Percentiles rank a stretch among this genome's conserved stretches.
These are phyloP conservation scores for Brachionus sp. DNA, from an alignment of 1,140 invertebrate species.

Conservation along the genomic window DNA sequence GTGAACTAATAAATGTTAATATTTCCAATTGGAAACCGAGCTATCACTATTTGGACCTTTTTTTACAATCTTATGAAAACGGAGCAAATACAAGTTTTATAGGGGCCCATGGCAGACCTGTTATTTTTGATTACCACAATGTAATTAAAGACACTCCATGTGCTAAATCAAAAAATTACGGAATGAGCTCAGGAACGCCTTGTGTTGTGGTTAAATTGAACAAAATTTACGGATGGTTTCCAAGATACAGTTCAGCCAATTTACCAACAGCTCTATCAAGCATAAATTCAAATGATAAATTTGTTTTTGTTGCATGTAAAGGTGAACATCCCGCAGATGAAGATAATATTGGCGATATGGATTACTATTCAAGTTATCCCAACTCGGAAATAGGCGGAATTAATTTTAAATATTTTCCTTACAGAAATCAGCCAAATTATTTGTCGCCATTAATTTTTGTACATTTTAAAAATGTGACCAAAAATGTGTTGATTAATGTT, in stretches of 20 bases:
- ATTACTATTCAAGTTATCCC: conserved; percentile 45
- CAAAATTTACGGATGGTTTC: conserved; percentile 50
- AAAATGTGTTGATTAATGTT: conserved; percentile 33
- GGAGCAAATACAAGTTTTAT: conserved; percentile 7
- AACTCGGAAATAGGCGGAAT: conserved; percentile 45
- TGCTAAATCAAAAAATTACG: conserved; percentile 51
- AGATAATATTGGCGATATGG: conserved; percentile 46
- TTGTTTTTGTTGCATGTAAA: conserved; percentile 45
- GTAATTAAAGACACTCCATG: conserved; percentile 16
- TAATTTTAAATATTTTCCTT: conserved; percentile 47
- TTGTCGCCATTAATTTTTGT: conserved; percentile 47
- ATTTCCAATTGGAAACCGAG: conserved; percentile 3
- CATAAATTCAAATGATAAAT: conserved; percentile 9
- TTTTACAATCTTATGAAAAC: conserved; percentile 38
- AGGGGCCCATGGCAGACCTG: conserved; percentile 48
- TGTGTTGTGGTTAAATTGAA: conserved; percentile 57
- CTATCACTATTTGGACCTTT: conserved; percentile 26
- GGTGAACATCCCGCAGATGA: conserved; percentile 47
- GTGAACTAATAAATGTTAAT: neutral
- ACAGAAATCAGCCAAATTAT: conserved; percentile 48
- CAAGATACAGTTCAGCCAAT: neutral
- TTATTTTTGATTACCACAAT: conserved; percentile 37
- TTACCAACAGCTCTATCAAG: neutral
- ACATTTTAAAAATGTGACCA: conserved; percentile 45
- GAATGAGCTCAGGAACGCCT: conserved; percentile 53